A percentile compares a stretch with the other conserved stretches of the same genome.
phyloP scores from a whole-genome alignment of 2,888 invertebrate species.

The Fragum whitleyi region DNA sequence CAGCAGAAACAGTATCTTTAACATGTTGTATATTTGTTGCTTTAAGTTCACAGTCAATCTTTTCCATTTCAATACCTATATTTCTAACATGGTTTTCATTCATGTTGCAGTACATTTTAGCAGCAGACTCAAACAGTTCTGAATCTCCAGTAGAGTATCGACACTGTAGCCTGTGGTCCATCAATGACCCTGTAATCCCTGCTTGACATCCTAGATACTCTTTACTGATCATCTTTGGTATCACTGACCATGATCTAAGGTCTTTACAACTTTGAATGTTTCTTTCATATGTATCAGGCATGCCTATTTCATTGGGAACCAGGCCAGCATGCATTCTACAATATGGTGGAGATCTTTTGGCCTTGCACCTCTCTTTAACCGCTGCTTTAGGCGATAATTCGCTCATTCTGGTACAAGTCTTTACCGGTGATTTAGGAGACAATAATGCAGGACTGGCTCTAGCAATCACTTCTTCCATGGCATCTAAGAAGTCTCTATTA shows the following conservation, averaged over 20 bases:
- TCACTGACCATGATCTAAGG: background rate
- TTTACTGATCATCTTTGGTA: background rate
- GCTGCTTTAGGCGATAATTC: background rate
- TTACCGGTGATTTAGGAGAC: background rate
- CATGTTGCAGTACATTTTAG: background rate
- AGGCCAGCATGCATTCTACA: constrained; percentile 5
- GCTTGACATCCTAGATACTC: background rate
- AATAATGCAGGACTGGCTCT: background rate
- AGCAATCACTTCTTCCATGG: background rate
- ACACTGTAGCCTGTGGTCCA: background rate
- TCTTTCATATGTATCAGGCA: constrained; percentile 11
- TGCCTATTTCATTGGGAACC: background rate
- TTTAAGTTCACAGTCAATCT: background rate
- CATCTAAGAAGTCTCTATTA: constrained; percentile 3
- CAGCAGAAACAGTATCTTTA: background rate
- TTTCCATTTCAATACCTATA: constrained; percentile 7
- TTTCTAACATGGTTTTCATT: background rate
- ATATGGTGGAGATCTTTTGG: background rate
- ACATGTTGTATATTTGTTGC: background rate
- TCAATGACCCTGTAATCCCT: background rate
- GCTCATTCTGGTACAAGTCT: background rate
- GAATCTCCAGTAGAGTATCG: background rate
- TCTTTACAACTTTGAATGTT: constrained; percentile 17
- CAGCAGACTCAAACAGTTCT: background rate
- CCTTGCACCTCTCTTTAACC: background rate